phyloP scores from a whole-genome alignment of 2,888 invertebrate genomes.

The Augochlorella aurata region DNA sequence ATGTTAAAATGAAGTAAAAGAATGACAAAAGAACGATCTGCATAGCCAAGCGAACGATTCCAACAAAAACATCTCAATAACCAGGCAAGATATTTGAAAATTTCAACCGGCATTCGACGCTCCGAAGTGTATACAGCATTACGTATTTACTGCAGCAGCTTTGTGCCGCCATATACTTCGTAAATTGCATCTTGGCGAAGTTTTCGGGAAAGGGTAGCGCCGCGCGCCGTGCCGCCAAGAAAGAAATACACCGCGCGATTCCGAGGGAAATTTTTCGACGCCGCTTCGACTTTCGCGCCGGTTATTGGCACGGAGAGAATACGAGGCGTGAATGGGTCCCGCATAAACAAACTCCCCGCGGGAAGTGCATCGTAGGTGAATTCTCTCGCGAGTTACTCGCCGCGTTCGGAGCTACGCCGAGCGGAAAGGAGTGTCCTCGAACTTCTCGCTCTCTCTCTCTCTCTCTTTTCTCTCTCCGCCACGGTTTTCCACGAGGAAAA shows the following conservation, averaged over 20 bases:
- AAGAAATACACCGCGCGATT: background rate
- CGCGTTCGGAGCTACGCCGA: slow-evolving; percentile 8
- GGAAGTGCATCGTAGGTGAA: slow-evolving; percentile 2
- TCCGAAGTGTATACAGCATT: no score
- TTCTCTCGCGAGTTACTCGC: slow-evolving; percentile 19
- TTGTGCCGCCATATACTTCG: no score
- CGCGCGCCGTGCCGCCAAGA: no score
- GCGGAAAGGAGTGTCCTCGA: background rate
- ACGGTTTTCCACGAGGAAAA: background rate
- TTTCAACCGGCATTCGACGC: no score
- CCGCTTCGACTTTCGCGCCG: background rate
- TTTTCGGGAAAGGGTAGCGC: no score
- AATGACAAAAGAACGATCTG: no score
- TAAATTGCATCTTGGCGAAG: no score
- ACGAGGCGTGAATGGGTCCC: background rate
- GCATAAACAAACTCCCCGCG: background rate
- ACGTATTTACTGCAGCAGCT: no score
- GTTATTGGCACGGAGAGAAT: background rate
- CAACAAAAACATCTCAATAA: no score
- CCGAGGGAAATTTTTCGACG: background rate
- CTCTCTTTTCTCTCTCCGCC: background rate
- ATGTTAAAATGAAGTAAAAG: no score
- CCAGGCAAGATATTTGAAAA: no score
- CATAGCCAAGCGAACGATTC: no score
- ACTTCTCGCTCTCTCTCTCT: background rate